Evolutionary conservation across 2,797 vertebrate genomes (phyloP), one percentile per base, ranked within the genome.

Genomic region (Loriculus beryllinus): DNA sequence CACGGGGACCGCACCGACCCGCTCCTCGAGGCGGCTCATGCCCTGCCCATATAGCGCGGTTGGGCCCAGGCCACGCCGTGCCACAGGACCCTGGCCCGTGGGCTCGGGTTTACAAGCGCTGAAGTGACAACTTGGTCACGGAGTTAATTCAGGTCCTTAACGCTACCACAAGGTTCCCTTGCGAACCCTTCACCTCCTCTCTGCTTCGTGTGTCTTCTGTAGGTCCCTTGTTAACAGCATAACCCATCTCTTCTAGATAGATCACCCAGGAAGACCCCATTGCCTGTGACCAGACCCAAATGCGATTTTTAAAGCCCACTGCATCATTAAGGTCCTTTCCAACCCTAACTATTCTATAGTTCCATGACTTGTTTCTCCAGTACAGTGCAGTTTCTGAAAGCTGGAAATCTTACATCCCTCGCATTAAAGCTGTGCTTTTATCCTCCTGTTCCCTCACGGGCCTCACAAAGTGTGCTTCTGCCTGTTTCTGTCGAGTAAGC

Each of bases 261-360:
- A 13, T 60, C 29, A 35, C 37, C 12, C 10, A 10, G 0, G 0
- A 45, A 63, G 17, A 63, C 42, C 0, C 3, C 5, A 3, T 28
- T 31, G 12, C 26, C 5, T 6, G 2, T 20, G 29, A 29, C 29
- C 20, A 23, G 43, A 59, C 28, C 10, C 43, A 25, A 67, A 26
- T 5, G 19, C 8, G 7, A 23, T 12, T 42, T 49, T 45, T 62
- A 54, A 20, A 84, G 57, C 12, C 14, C 2, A 7, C 11, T 17
- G 25, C 17, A 10, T 40, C 18, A 31, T 25, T n/a, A n/a, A n/a
- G n/a, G n/a, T n/a, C n/a, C n/a, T n/a, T n/a, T n/a, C n/a, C n/a
- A n/a, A n/a, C n/a, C n/a, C n/a, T n/a, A n/a, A n/a, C n/a, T n/a
- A n/a, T n/a, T n/a, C n/a, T n/a, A n/a, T n/a, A n/a, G n/a, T n/a